Conservation (phyloP, 2,888 invertebrate genomes). For the Perithous albicinctus region DNA sequence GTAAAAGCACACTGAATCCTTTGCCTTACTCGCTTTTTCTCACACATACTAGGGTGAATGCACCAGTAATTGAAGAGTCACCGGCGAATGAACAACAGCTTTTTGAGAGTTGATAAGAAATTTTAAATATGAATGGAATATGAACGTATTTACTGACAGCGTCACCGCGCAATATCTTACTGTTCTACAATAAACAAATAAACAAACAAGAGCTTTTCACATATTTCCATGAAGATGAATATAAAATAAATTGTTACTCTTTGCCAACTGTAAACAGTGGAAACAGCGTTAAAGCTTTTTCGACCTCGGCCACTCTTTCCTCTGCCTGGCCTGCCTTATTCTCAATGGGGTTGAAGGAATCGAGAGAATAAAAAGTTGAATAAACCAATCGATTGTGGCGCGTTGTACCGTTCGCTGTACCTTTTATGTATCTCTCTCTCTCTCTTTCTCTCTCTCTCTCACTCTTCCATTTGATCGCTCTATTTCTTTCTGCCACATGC, state of each 20-base stretch:
- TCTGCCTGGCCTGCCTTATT: not conserved
- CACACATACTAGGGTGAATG: no score
- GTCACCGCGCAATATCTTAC: not conserved
- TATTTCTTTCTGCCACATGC: not conserved
- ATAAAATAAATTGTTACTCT: slow-evolving; percentile 33
- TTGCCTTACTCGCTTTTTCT: no score
- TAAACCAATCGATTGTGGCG: slow-evolving; percentile 52
- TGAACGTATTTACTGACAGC: not conserved
- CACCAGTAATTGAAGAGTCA: no score
- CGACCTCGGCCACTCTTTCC: not conserved
- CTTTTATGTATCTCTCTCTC: not conserved
- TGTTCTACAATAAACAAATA: not conserved
- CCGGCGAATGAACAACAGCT: no score
- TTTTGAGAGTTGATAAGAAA: no score
- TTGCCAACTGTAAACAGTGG: slow-evolving; percentile 33
- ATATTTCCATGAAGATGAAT: slow-evolving; percentile 1
- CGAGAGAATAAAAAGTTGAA: slow-evolving; percentile 28
- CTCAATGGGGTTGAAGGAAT: slow-evolving; percentile 17
- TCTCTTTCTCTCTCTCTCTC: slow-evolving; percentile 9
- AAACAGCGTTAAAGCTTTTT: not conserved
- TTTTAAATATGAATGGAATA: slow-evolving; percentile 52
- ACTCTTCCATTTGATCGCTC: not conserved
- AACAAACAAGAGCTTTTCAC: no score
- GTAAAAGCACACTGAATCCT: no score
- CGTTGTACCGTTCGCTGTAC: slow-evolving; percentile 30